A percentile compares a stretch with the other conserved stretches of the same genome.
These are phyloP conservation scores for Drosophila sucinea DNA, from an alignment of 1,140 invertebrate species.

Conservation along the genomic window DNA sequence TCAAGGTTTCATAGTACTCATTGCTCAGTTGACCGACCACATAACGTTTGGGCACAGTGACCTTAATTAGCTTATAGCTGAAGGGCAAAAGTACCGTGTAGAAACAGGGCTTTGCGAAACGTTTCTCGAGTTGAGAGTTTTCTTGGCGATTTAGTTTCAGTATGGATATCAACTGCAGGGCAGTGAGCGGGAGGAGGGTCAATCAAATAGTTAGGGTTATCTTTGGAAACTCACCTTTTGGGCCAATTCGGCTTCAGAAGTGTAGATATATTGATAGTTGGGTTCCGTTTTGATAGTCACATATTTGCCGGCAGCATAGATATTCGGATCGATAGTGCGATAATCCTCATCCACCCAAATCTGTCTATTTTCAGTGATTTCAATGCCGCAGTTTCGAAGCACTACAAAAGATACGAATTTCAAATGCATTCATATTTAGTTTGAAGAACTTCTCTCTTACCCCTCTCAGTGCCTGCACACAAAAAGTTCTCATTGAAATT, in stretches of 20 bases:
- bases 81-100: slow-evolving; percentile 46
- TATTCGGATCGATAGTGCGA: slow-evolving; percentile 48
- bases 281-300: not conserved
- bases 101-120: slow-evolving; percentile 28
- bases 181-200: too few relatives aligned
- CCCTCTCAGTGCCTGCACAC: not conserved
- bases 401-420: slow-evolving; percentile 3
- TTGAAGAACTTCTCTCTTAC: not conserved
- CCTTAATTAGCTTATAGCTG: slow-evolving; percentile 44
- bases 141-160: slow-evolving; percentile 16
- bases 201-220: too few relatives aligned
- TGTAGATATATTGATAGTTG: slow-evolving; percentile 46
- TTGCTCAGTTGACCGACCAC: slow-evolving; percentile 33
- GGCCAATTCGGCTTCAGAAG: slow-evolving; percentile 44
- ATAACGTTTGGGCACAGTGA: slow-evolving; percentile 46
- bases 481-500: slow-evolving; percentile 41
- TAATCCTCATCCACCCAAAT: slow-evolving; percentile 49
- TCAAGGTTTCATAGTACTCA: slow-evolving; percentile 35
- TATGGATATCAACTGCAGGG: slow-evolving; percentile 25
- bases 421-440: not conserved
- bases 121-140: slow-evolving; percentile 3
- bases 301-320: slow-evolving; percentile 53
- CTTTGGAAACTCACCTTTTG: slow-evolving; percentile 42
- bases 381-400: slow-evolving; percentile 4
- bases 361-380: not conserved